Base-by-base conservation (phyloP, 2,888 invertebrate genomes). In the Drosophila algonquin region DNA sequence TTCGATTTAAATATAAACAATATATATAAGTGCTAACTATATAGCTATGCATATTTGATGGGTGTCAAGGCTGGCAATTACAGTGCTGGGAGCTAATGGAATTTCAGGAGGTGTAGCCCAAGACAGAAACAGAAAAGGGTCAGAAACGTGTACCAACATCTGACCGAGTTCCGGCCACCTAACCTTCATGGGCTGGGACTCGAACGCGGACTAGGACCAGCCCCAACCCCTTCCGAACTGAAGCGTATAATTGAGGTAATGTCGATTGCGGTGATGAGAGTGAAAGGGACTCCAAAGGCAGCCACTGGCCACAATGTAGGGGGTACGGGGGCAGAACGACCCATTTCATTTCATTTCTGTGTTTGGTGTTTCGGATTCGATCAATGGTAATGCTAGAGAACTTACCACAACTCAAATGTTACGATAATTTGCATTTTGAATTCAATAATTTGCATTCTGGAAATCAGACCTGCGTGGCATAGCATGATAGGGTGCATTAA, bases 401-500 rank as follows among this genome's bases (percentile, higher is more conserved):
- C 40, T 74, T 69, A 74, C 80, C 73, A 77, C 80, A 74, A 64
- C 64, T 82, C 80, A 79, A 80, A 75, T 71, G 77, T 73, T 76
- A 87, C 72, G 76, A 76, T 78, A 86, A 88, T 83, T 83, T 88
- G 83, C 89, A 83, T 83, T 83, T 76, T 40, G 69, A 85, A 88
- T 85, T 82, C 62, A 75, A 77, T 82, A 82, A 82, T 85, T 82
- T 82, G 88, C 82, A 82, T 82, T 82, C 73, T 51, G 14, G 27
- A 75, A 88, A 88, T 86, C 87, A 73, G 45, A 77, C 46, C 59
- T 46, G 50, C 16, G 21, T 21, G 27, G 40, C 40, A 40, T 40
- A n/a, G 40, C 35, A 12, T 12, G 48, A 21, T 32, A 9, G 12
- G 52, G 21, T 35, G 54, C 54, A 68, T 74, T 16, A 74, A 75